phyloP scores from a whole-genome alignment of 2,888 invertebrate species.

The Galeruca laticollis region DNA sequence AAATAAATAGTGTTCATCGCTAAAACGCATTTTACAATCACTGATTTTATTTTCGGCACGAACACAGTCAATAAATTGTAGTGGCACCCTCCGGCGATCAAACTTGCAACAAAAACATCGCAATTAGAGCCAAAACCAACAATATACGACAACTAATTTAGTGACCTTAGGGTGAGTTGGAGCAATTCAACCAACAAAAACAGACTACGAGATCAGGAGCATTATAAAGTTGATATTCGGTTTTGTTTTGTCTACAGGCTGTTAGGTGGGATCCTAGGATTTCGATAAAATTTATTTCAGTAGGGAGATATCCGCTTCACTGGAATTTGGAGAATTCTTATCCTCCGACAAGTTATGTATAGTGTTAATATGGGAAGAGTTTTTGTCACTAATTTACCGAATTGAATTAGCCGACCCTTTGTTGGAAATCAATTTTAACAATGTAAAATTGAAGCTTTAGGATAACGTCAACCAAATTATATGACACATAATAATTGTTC shows the following conservation, averaged over 20 bases:
- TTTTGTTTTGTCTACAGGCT: slow-evolving; percentile 12
- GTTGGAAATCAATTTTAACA: no score
- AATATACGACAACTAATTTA: slow-evolving; percentile 33
- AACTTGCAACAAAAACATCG: slow-evolving; percentile 24
- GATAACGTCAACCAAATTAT: no score
- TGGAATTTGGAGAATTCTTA: not conserved
- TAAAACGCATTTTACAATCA: not conserved
- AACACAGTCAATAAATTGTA: slow-evolving; percentile 2
- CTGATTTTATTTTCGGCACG: not conserved
- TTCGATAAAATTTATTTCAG: not conserved
- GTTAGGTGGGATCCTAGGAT: slow-evolving; percentile 3
- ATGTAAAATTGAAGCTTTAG: no score
- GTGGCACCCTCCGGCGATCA: slow-evolving; percentile 6
- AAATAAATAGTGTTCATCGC: no score
- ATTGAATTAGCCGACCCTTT: no score
- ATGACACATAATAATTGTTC: no score
- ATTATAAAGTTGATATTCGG: slow-evolving; percentile 29
- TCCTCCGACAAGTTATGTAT: no score
- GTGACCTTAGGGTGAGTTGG: slow-evolving; percentile 26
- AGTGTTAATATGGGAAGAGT: no score
- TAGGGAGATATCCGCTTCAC: not conserved
- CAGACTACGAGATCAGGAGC: slow-evolving; percentile 21
- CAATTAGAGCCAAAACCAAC: slow-evolving; percentile 26
- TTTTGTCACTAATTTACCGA: no score
- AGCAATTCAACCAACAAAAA: slow-evolving; percentile 26